phyloP scores from a whole-genome alignment of 2,797 vertebrate genomes.

The Mastacembelus armatus region DNA sequence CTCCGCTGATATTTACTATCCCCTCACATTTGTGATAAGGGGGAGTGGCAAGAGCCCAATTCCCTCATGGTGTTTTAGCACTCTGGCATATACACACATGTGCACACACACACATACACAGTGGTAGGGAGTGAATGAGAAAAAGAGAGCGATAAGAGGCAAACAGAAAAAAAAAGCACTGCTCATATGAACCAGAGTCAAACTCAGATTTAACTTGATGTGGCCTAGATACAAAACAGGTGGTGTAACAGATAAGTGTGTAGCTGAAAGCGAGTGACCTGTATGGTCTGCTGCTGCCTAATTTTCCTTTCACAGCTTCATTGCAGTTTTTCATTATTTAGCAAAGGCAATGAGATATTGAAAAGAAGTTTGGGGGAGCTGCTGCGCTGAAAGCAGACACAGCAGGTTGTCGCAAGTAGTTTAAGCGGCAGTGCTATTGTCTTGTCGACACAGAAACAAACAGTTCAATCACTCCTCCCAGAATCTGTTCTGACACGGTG shows the following conservation, averaged over 20 bases:
- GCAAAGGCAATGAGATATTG: slow-evolving; percentile 53
- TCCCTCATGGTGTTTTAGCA: slow-evolving; percentile 75
- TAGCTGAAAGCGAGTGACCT: slow-evolving; percentile 50
- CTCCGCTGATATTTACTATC: slow-evolving; percentile 79
- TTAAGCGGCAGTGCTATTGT: slow-evolving; percentile 66
- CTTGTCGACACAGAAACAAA: slow-evolving; percentile 69
- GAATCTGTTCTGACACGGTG: slow-evolving; percentile 72
- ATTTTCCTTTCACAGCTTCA: slow-evolving; percentile 63
- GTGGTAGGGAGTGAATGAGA: slow-evolving; percentile 43
- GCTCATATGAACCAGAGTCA: slow-evolving; percentile 53
- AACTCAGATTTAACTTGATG: slow-evolving; percentile 63
- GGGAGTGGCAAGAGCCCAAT: slow-evolving; percentile 64
- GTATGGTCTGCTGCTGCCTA: slow-evolving; percentile 46
- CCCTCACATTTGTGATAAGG: slow-evolving; percentile 70
- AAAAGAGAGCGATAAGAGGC: slow-evolving; percentile 12
- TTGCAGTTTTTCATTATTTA: slow-evolving; percentile 61
- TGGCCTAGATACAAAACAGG: slow-evolving; percentile 49
- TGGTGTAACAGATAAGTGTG: slow-evolving; percentile 43
- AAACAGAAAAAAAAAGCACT: slow-evolving; percentile 30
- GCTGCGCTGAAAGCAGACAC: slow-evolving; percentile 46
- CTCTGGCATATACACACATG: slow-evolving; percentile 61
- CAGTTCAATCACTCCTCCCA: slow-evolving; percentile 77
- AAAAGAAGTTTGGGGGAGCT: slow-evolving; percentile 54
- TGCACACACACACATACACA: slow-evolving; percentile 34
- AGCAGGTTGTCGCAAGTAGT: slow-evolving; percentile 59